phyloP scores from a whole-genome alignment of 2,113 vertebrate species.

The Neogale vison region DNA sequence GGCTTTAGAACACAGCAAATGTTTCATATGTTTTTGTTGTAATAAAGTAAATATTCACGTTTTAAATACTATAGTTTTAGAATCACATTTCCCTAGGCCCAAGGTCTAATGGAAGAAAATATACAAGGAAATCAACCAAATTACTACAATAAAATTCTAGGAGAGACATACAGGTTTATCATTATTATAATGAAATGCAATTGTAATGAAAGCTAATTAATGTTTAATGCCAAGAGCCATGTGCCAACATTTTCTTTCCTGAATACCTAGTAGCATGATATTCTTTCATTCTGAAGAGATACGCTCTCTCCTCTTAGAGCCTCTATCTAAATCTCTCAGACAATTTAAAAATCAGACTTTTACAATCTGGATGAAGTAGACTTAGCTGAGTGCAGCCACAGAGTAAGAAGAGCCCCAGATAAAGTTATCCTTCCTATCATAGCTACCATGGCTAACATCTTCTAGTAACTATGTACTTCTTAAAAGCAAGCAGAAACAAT shows the following conservation, averaged over 20 bases:
- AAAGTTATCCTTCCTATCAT: neutral
- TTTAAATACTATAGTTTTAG: neutral
- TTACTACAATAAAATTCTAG: conserved; percentile 33
- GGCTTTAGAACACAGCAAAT: conserved; percentile 34
- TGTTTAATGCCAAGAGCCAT: conserved; percentile 36
- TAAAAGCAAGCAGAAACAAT: conserved; percentile 17
- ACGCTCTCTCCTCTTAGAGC: neutral
- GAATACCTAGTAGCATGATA: neutral
- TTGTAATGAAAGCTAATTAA: neutral
- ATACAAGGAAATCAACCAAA: conserved; percentile 8
- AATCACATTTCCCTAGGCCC: neutral
- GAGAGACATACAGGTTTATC: neutral
- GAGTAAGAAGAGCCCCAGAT: neutral
- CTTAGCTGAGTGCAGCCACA: neutral
- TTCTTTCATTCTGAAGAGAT: conserved; percentile 48
- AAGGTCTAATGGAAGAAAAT: conserved; percentile 23
- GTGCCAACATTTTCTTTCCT: conserved; percentile 31
- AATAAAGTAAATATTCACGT: conserved; percentile 29
- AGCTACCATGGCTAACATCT: neutral
- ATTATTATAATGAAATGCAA: conserved; percentile 1
- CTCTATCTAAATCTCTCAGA: neutral
- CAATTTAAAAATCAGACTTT: neutral
- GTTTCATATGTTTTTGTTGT: neutral
- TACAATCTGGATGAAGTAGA: neutral
- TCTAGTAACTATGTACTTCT: conserved; percentile 23